Percentiles rank a stretch among this genome's conserved stretches.
phyloP scores from a whole-genome alignment of 2,113 vertebrate species.

The Proterorhinus semilunaris region DNA sequence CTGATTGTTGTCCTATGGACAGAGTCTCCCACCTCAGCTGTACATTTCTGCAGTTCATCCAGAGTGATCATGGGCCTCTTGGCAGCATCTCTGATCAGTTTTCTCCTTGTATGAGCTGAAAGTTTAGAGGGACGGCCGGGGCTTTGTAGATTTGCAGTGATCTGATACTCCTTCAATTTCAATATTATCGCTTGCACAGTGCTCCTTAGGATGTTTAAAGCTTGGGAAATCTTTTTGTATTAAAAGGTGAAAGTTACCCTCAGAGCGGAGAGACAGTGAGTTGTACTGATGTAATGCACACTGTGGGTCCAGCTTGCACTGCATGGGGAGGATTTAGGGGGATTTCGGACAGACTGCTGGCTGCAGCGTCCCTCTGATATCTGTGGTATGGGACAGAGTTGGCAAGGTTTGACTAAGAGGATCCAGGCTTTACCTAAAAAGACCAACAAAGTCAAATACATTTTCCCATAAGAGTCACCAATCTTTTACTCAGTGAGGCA shows the following conservation, averaged over 20 bases:
- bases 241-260: constrained; percentile 35
- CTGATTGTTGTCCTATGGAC: too few species aligned
- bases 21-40: too few species aligned
- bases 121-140: too few species aligned
- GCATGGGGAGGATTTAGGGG: constrained; percentile 58
- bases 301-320: constrained; percentile 48
- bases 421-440: constrained; percentile 59
- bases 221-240: too few species aligned
- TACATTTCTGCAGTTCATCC: too few species aligned
- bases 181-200: too few species aligned
- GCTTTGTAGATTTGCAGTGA: too few species aligned
- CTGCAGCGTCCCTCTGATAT: constrained; percentile 41
- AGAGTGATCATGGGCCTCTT: too few species aligned
- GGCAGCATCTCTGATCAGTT: too few species aligned
- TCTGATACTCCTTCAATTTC: too few species aligned
- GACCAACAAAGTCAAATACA: constrained; percentile 59
- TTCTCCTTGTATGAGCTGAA: too few species aligned
- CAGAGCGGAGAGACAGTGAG: constrained; percentile 30
- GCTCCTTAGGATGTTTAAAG: too few species aligned
- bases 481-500: constrained; percentile 46
- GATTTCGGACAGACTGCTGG: constrained; percentile 54
- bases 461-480: constrained; percentile 37
- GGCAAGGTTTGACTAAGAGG: constrained; percentile 56
- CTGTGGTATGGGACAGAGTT: constrained; percentile 46
- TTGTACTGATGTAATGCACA: constrained; percentile 66